phyloP scores from a whole-genome alignment of 2,888 invertebrate species.

The Diploptera punctata region DNA sequence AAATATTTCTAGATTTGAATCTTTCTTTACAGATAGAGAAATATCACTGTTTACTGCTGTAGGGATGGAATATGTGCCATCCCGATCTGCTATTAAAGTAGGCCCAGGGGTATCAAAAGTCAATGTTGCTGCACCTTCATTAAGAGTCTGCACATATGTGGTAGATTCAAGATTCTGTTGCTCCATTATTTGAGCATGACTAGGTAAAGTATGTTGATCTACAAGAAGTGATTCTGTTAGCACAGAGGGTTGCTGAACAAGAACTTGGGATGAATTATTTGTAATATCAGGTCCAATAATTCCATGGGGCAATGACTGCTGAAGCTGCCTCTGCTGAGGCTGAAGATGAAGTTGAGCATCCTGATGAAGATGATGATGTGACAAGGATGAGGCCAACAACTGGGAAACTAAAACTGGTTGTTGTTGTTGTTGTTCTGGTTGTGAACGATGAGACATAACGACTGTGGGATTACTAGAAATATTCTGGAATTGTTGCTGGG shows the following conservation, averaged over 20 bases:
- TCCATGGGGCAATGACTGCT: neutral
- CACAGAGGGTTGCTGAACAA: conserved; percentile 4
- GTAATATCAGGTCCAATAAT: neutral
- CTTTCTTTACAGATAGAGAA: conserved; percentile 24
- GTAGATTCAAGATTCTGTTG: conserved; percentile 1
- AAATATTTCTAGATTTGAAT: neutral
- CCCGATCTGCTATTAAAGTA: conserved; percentile 22
- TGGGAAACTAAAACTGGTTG: conserved; percentile 26
- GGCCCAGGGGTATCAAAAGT: conserved; percentile 22
- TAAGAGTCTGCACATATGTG: conserved; percentile 2
- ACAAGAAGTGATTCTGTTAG: neutral
- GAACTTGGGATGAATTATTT: neutral
- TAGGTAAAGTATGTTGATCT: neutral
- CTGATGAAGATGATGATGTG: neutral
- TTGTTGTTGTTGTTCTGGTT: neutral
- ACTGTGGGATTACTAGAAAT: neutral
- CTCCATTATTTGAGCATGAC: conserved; percentile 7
- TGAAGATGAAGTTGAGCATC: conserved; percentile 13
- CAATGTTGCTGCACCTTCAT: neutral
- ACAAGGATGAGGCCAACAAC: neutral
- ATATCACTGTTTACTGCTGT: conserved; percentile 11
- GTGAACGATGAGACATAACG: neutral
- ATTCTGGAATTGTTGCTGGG: conserved; percentile 16
- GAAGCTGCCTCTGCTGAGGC: neutral
- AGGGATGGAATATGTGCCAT: conserved; percentile 27